phyloP scores from a whole-genome alignment of 2,113 vertebrate genomes.

The Neodon shergylaensis region DNA sequence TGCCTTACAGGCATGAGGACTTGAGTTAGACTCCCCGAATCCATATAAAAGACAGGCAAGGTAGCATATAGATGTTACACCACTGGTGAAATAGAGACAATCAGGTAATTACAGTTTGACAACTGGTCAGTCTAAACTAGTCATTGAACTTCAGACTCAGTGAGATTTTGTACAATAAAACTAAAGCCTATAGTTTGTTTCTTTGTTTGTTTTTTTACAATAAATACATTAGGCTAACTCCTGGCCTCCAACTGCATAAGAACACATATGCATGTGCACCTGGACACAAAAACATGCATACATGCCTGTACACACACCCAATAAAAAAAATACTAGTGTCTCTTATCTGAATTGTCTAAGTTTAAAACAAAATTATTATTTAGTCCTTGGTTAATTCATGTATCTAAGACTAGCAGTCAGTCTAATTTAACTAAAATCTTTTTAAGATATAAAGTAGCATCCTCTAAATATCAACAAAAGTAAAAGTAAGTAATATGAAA shows the following conservation, averaged over 20 bases:
- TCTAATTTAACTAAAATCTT: not conserved
- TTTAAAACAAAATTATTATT: not conserved
- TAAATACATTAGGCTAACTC: not conserved
- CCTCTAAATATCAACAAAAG: not conserved
- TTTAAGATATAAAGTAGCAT: not conserved
- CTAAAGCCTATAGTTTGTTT: not conserved
- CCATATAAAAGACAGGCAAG: not conserved
- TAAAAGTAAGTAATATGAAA: not conserved
- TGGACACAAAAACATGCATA: not conserved
- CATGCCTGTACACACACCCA: fast-evolving
- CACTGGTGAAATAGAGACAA: not conserved
- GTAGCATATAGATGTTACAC: not conserved
- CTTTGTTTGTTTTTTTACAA: not conserved
- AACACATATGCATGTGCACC: not conserved
- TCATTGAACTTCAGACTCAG: not conserved
- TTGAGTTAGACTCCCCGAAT: no score
- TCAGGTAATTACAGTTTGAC: no score
- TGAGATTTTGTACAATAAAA: not conserved
- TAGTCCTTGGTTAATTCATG: not conserved
- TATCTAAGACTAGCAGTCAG: not conserved
- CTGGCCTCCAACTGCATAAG: not conserved
- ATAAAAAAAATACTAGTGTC: not conserved
- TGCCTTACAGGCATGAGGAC: not conserved
- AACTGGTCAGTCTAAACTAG: not conserved
- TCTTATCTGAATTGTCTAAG: not conserved